Conservation (phyloP, 2,113 vertebrate genomes). For the Marmota monax region DNA sequence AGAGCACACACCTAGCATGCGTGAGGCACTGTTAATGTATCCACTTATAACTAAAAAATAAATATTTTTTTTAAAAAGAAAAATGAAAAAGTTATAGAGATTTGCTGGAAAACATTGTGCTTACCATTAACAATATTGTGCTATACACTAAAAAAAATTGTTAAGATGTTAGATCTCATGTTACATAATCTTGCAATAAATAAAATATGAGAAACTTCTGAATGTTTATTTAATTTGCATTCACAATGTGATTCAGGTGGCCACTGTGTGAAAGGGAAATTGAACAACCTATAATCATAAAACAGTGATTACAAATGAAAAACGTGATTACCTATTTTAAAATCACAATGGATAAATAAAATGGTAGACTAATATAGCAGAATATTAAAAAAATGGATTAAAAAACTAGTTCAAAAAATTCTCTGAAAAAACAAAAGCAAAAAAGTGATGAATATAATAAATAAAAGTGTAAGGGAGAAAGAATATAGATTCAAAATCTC, state of each 20-base stretch:
- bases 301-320: constrained; percentile 50
- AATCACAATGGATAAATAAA: constrained; percentile 24
- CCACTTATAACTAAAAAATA: too few relatives aligned
- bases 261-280: not conserved
- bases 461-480: not conserved
- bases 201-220: not conserved
- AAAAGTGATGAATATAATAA: not conserved
- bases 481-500: not conserved
- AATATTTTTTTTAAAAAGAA: not conserved
- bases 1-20: too few relatives aligned
- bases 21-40: too few relatives aligned
- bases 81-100: not conserved
- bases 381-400: constrained; percentile 3
- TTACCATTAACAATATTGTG: not conserved
- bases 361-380: not conserved
- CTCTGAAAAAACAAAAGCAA: not conserved
- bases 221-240: not conserved
- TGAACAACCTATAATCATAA: constrained; percentile 14
- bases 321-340: constrained; percentile 29
- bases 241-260: not conserved
- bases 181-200: not conserved
- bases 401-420: not conserved
- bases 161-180: not conserved
- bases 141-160: too few relatives aligned
- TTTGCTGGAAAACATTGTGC: not conserved